phyloP scores from a whole-genome alignment of 2,888 invertebrate species.

The Pyralis farinalis region DNA sequence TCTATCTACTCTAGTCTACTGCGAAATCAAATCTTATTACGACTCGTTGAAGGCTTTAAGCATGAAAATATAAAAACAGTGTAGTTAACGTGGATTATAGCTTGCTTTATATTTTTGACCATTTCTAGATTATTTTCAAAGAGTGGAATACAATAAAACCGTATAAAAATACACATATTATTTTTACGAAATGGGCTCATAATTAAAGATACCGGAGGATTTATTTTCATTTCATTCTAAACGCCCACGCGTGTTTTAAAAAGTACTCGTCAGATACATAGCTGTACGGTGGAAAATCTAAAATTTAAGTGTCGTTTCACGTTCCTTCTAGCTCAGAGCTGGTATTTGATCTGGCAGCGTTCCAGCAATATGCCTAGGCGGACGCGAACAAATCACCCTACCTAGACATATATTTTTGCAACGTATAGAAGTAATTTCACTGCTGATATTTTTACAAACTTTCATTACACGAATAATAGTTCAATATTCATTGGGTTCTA shows the following conservation, averaged over 20 bases:
- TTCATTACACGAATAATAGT: too few species aligned
- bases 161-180: neutral
- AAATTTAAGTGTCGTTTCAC: slow-evolving; percentile 60
- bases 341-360: slow-evolving; percentile 59
- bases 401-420: slow-evolving; percentile 55
- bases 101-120: too few species aligned
- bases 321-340: slow-evolving; percentile 38
- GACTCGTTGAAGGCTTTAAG: too few species aligned
- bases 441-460: too few species aligned
- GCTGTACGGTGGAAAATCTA: slow-evolving; percentile 38
- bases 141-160: too few species aligned
- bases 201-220: neutral
- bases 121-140: too few species aligned
- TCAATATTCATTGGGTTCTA: too few species aligned
- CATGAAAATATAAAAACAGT: too few species aligned
- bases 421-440: slow-evolving; percentile 32
- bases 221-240: too few species aligned
- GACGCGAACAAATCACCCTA: slow-evolving; percentile 54
- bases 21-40: too few species aligned
- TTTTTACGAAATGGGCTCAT: neutral
- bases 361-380: slow-evolving; percentile 62
- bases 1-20: too few species aligned
- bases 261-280: slow-evolving; percentile 21
- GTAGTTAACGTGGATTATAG: too few species aligned
- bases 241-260: slow-evolving; percentile 4